These are phyloP conservation scores for Coremacera marginata DNA, from an alignment of 2,888 invertebrate species.

Conservation along the genomic window DNA sequence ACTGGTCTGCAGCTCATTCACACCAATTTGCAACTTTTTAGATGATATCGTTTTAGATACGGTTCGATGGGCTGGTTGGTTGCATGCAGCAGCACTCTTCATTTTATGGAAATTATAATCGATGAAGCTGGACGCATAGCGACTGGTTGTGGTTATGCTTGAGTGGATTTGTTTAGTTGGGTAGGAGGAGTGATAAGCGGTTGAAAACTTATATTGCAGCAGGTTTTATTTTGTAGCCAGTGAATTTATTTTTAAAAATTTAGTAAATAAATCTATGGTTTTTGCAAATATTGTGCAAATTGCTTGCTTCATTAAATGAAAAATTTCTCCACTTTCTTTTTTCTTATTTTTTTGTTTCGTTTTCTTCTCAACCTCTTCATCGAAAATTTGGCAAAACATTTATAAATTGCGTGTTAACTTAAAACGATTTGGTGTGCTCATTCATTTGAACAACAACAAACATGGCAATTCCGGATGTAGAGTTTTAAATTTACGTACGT, in stretches of 20 bases:
- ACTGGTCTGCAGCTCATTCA: slow-evolving; percentile 61
- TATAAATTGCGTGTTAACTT: slow-evolving; percentile 28
- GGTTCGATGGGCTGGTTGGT: background rate
- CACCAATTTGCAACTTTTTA: slow-evolving; percentile 64
- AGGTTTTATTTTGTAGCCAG: too few species aligned
- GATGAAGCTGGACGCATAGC: background rate
- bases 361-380: slow-evolving; percentile 32
- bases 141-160: background rate
- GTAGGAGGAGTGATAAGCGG: background rate
- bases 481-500: slow-evolving; percentile 54
- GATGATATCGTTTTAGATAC: slow-evolving; percentile 54
- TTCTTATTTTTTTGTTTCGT: slow-evolving; percentile 36
- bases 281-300: too few species aligned
- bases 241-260: background rate
- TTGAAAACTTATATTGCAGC: background rate
- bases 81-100: background rate
- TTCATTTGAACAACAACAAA: background rate
- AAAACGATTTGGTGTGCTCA: background rate
- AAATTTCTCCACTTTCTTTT: slow-evolving; percentile 42
- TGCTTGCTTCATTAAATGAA: too few species aligned
- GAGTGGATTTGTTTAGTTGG: background rate
- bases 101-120: slow-evolving; percentile 10
- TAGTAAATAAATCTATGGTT: too few species aligned
- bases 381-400: background rate
- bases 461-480: slow-evolving; percentile 55